Conservation (phyloP, 2,113 vertebrate genomes). For the Vombatus ursinus region DNA sequence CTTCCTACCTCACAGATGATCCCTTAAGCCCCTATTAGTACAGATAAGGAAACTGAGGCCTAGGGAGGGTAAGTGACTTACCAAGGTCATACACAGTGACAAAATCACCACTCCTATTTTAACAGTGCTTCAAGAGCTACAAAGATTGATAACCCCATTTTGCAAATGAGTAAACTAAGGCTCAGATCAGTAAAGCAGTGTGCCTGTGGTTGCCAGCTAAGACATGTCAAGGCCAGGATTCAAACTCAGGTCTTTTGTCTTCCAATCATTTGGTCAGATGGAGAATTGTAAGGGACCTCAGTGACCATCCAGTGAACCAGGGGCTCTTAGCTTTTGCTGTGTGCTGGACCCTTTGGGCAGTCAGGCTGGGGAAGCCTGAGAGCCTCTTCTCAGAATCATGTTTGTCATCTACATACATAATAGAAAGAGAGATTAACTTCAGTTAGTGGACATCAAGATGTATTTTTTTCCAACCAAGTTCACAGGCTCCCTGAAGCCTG, state of each 20-base stretch:
- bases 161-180: slow-evolving; percentile 36
- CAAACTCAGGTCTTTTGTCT: background rate
- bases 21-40: background rate
- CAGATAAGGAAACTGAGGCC: background rate
- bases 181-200: background rate
- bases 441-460: background rate
- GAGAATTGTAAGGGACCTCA: background rate
- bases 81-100: too few species aligned
- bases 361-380: background rate
- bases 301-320: background rate
- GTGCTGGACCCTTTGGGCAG: background rate
- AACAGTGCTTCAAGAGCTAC: too few species aligned
- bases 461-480: background rate
- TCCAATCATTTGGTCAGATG: background rate
- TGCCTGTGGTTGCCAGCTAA: background rate
- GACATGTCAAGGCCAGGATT: background rate
- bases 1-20: background rate
- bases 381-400: background rate
- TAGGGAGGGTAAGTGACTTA: too few species aligned
- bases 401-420: background rate
- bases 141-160: background rate
- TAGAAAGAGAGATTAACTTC: background rate
- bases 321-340: background rate
- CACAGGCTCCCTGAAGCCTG: background rate
- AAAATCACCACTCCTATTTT: background rate